These are phyloP conservation scores for Gonioctena quinquepunctata DNA, from an alignment of 1,140 invertebrate genomes.

Conservation along the genomic window DNA sequence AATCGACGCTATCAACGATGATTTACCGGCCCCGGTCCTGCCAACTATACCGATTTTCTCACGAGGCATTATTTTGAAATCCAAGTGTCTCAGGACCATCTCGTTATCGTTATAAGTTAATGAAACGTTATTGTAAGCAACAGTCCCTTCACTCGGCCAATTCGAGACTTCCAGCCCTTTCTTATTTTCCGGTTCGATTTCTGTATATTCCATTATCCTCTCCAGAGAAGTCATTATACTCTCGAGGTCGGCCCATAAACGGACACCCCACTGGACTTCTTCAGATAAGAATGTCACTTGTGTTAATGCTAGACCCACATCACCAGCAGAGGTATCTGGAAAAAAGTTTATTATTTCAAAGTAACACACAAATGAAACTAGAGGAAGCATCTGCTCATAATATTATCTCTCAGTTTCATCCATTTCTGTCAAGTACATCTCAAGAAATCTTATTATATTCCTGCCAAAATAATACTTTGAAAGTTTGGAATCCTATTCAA, in stretches of 20 bases:
- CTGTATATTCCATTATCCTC: constrained; percentile 71
- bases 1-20: constrained; percentile 73
- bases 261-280: constrained; percentile 66
- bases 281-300: constrained; percentile 64
- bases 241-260: constrained; percentile 67
- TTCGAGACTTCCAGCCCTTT: constrained; percentile 53
- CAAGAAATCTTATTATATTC: too few relatives aligned
- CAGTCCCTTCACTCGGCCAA: constrained; percentile 74
- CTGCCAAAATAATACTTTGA: too few relatives aligned
- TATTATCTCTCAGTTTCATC: too few relatives aligned
- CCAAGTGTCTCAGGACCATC: constrained; percentile 74
- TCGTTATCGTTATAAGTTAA: constrained; percentile 67
- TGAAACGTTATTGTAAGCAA: constrained; percentile 69
- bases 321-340: constrained; percentile 57
- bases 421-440: too few relatives aligned
- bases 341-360: too few relatives aligned
- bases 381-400: too few relatives aligned
- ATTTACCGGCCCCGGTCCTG: constrained; percentile 82
- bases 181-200: constrained; percentile 59
- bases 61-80: constrained; percentile 62
- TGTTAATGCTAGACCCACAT: constrained; percentile 65
- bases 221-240: constrained; percentile 82
- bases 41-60: constrained; percentile 79
- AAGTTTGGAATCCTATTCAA: too few relatives aligned
- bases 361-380: too few relatives aligned